Percentiles rank a stretch among this genome's conserved stretches.
Evolutionary conservation across 2,113 vertebrate species (phyloP).

Genomic region (Oxyura jamaicensis): DNA sequence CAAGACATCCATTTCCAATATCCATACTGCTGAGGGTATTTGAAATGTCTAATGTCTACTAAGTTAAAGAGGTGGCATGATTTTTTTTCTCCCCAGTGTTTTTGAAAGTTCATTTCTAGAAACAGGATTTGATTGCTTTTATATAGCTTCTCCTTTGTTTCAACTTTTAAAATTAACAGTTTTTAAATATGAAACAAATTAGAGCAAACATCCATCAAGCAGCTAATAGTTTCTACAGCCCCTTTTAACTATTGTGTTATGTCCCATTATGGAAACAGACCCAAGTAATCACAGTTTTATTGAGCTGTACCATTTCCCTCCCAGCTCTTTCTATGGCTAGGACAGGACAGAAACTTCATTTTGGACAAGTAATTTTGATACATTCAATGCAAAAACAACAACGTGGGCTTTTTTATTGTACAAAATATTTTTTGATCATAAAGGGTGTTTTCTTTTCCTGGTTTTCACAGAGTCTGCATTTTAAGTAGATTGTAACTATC

Average conservation of each 20-base stretch:
- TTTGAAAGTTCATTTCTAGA: background rate
- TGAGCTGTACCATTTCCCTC: background rate
- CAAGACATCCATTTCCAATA: background rate
- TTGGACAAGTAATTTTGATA: constrained; percentile 18
- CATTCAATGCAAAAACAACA: constrained; percentile 25
- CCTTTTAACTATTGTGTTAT: background rate
- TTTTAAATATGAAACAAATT: background rate
- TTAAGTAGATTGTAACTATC: constrained; percentile 36
- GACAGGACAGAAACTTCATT: constrained; percentile 47
- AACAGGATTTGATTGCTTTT: background rate
- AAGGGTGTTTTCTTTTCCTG: constrained; percentile 59
- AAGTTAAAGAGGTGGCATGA: background rate
- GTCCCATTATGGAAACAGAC: constrained; percentile 22
- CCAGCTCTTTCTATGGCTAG: background rate
- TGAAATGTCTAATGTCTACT: background rate
- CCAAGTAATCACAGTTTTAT: constrained; percentile 29
- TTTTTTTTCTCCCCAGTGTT: too few relatives aligned
- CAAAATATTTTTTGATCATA: constrained; percentile 39
- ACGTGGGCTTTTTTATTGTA: constrained; percentile 30
- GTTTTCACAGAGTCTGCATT: constrained; percentile 49
- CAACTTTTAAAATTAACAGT: background rate
- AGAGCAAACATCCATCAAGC: background rate
- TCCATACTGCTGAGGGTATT: background rate
- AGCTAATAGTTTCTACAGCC: constrained; percentile 10
- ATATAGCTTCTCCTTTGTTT: background rate